These are phyloP conservation scores for Enteromius anoplus DNA, from an alignment of 2,797 vertebrate species.

Conservation along the genomic window DNA sequence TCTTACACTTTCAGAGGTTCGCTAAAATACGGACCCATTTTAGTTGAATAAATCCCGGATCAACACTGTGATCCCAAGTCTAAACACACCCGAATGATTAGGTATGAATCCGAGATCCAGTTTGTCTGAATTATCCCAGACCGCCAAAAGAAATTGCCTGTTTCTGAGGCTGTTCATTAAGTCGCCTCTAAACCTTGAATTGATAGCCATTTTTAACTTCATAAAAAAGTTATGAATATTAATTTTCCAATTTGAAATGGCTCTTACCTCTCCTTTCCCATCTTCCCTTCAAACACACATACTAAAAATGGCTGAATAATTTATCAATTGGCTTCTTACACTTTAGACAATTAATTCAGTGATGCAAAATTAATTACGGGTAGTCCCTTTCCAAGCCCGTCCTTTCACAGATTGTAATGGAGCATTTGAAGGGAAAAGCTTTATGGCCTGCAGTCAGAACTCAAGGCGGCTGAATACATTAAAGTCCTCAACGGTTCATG, in stretches of 20 bases:
- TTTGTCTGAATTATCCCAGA: conserved; percentile 56
- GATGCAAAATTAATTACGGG: conserved; percentile 89
- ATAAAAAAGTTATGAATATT: conserved; percentile 94
- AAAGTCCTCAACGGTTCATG: conserved; percentile 31
- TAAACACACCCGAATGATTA: conserved; percentile 14
- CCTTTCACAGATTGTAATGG: conserved; percentile 68
- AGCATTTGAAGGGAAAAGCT: conserved; percentile 68
- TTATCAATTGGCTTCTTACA: conserved; percentile 90
- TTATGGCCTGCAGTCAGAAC: conserved; percentile 65
- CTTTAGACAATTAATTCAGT: conserved; percentile 90
- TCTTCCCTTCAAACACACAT: conserved; percentile 67
- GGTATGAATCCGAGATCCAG: conserved; percentile 55
- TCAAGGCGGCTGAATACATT: conserved; percentile 50
- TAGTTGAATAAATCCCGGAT: conserved; percentile 26
- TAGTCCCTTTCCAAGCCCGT: conserved; percentile 63
- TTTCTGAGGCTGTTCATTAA: conserved; percentile 68
- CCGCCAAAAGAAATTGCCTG: conserved; percentile 57
- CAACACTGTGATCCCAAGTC: neutral
- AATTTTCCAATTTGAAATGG: conserved; percentile 86
- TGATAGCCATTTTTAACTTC: conserved; percentile 70
- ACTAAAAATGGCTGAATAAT: conserved; percentile 86
- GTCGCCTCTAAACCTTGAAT: conserved; percentile 64
- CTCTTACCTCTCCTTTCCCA: conserved; percentile 69
- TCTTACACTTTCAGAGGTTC: conserved; percentile 8
- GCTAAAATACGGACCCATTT: conserved; percentile 23